Base-by-base conservation (phyloP, 2,888 invertebrate genomes). In the Agriopis aurantiaria region DNA sequence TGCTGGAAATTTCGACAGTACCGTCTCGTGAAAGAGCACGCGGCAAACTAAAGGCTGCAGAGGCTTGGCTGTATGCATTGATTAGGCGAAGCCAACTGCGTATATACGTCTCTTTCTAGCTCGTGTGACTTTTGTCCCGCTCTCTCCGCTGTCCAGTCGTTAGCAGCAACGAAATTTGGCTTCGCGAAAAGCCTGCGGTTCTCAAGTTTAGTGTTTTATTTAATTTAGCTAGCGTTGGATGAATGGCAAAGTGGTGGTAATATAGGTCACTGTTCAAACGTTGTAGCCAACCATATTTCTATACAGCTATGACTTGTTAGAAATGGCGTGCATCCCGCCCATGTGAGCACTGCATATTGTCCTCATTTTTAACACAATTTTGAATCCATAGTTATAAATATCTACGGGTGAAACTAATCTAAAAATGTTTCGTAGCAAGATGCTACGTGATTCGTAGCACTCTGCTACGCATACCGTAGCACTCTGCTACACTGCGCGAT, bases 51-150 rank as follows among this genome's bases (percentile, higher is more conserved):
- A 87, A 85, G 80, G 80, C 86, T 91, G 92, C 92, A 76, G 76
- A 92, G 91, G 85, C 82, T 85, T 80, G 80, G 87, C 87, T 88
- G 85, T 88, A 86, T 92, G 92, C 93, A 94, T 94, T 92, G 93
- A 93, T 93, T 93, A 87, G 93, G 89, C 90, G 92, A 86, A 93
- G 87, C 92, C 91, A 72, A 76, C 80, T 72, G 79, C 61, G 63
- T 89, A 76, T 78, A 65, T 49, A 65, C 76, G 79, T 91, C 92
- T 80, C 88, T 58, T 59, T 91, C 84, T 53, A 23, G 9, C 90
- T 0, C 75, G 63, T 45, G 49, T 60, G 70, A 80, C 48, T 69
- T 58, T 74, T 69, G 67, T 89, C 88, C 75, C 87, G 10, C 69
- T 91, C 87, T 58, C 84, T 61, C 90, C 69, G 79, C 75, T 79